A percentile compares a stretch with the other conserved stretches of the same genome.
phyloP scores from a whole-genome alignment of 2,113 vertebrate genomes.

The Acrocephalus kingi region DNA sequence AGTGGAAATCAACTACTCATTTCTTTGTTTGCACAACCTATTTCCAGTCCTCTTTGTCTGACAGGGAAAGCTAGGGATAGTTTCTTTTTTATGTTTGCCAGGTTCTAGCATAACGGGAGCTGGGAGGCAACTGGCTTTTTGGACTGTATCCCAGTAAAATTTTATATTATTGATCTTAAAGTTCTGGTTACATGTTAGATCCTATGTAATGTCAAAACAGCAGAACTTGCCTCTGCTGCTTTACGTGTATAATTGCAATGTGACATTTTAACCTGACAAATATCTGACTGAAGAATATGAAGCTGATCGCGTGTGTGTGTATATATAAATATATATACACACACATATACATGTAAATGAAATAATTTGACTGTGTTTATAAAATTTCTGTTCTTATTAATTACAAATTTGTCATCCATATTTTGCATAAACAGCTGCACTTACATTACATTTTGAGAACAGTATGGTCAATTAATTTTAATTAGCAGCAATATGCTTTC shows the following conservation, averaged over 20 bases:
- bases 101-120: not conserved
- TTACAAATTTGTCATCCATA: not conserved
- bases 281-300: not conserved
- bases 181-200: not conserved
- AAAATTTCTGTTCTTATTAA: not conserved
- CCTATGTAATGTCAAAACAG: not conserved
- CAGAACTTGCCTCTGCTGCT: not conserved
- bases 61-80: not conserved
- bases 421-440: slow-evolving; percentile 18
- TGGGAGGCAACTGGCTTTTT: not conserved
- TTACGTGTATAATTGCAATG: not conserved
- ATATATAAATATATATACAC: fast-evolving
- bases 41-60: not conserved
- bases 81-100: not conserved
- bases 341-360: not conserved
- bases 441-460: not conserved
- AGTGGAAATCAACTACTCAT: not conserved
- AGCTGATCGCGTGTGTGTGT: not conserved
- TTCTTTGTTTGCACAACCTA: not conserved
- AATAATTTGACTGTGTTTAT: not conserved
- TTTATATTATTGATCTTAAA: not conserved
- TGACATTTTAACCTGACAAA: not conserved
- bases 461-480: slow-evolving; percentile 22
- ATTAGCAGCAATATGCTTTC: not conserved
- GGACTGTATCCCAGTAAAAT: not conserved